A percentile compares a stretch with the other conserved stretches of the same genome.
phyloP scores from a whole-genome alignment of 2,888 invertebrate genomes.

The Gandaritis pyraliata region DNA sequence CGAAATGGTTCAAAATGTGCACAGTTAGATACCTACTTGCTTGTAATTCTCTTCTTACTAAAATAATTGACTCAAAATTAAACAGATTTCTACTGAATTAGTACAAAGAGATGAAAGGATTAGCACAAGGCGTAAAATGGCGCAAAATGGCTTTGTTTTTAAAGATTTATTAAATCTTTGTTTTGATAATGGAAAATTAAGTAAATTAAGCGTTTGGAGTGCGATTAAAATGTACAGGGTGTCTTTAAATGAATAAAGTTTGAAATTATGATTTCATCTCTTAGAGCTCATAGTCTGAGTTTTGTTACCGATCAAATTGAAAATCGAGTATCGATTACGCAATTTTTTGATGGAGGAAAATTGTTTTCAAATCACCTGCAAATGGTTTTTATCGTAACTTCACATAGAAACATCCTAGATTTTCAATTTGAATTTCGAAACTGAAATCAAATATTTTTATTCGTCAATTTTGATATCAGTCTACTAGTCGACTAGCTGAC shows the following conservation, averaged over 20 bases:
- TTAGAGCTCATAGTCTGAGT: no score
- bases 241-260: background rate
- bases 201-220: constrained; percentile 12
- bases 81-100: constrained; percentile 39
- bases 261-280: constrained; percentile 1
- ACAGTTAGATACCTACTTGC: constrained; percentile 15
- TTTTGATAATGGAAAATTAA: constrained; percentile 30
- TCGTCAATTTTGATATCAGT: no score
- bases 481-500: no score
- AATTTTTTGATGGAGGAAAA: no score
- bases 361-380: no score
- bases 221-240: constrained; percentile 8
- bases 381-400: no score
- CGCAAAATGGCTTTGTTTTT: constrained; percentile 25
- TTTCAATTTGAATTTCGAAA: no score
- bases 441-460: no score
- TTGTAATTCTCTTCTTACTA: background rate
- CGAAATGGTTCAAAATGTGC: background rate
- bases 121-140: constrained; percentile 27
- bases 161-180: constrained; percentile 34
- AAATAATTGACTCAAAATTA: constrained; percentile 38
- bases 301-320: no score
- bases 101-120: constrained; percentile 37
- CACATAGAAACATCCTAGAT: no score
- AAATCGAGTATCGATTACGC: no score